Evolutionary conservation across 2,797 vertebrate genomes (phyloP), one percentile per base, ranked within the genome.

Genomic region (Toxotes lorentzi): DNA sequence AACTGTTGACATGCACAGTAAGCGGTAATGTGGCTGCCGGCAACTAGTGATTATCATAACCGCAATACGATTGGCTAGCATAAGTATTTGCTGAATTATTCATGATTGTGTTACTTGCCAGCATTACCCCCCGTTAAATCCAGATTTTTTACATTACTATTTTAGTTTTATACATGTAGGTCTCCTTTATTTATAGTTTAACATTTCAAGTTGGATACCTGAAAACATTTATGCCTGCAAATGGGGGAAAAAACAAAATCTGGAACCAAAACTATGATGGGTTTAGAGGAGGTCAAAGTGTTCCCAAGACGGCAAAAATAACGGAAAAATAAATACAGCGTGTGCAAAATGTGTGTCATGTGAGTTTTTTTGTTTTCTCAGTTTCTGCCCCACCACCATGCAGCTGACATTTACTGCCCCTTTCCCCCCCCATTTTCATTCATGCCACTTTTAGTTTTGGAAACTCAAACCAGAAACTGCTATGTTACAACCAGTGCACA

Each of bases 1-100:
- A 87, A 82, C 87, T 85, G 88, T 89, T 84, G 92, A 90, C 89
- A 87, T 80, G 79, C 84, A 79, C 75, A 81, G 71, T 35, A 23
- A 73, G 84, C 51, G 64, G 85, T 76, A 61, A 60, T 66, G 84
- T 24, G 81, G 78, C 79, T 68, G 58, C 61, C 4, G 5, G 81
- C 79, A 89, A 83, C 81, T 79, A 83, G 73, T 79, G 60, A 86
- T 82, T 84, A 89, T 70, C 83, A 79, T 43, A 70, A 63, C 84
- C 59, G 2, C 69, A 40, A 43, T 74, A 63, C 40, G 61, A 91
- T 68, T 82, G 87, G 86, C 64, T 41, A n/a, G 82, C 27, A 35
- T 35, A 62, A 45, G 50, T 32, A 53, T 69, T 62, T 47, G 47
- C 34, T 83, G 57, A 85, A 88, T 89, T 86, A 88, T 80, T 92